A percentile compares a stretch with the other conserved stretches of the same genome.
These are phyloP conservation scores for Pteria penguin DNA, from an alignment of 2,888 invertebrate species.

Conservation along the genomic window DNA sequence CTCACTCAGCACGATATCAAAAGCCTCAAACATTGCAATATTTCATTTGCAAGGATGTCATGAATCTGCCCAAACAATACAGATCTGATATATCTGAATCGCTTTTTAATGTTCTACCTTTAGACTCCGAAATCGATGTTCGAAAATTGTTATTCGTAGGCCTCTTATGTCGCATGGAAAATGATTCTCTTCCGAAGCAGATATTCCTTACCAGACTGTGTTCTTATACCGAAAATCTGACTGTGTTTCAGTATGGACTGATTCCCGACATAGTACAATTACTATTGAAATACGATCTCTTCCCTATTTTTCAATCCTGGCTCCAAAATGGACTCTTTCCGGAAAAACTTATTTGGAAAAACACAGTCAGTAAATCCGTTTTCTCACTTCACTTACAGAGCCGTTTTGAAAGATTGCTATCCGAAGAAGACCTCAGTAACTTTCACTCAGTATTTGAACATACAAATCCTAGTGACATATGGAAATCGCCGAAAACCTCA, in stretches of 20 bases:
- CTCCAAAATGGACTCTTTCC: neutral
- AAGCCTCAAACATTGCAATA: neutral
- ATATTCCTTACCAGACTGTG: neutral
- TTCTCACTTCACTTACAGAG: neutral
- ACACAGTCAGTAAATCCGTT: neutral
- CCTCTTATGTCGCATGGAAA: constrained; percentile 1
- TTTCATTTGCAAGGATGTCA: neutral
- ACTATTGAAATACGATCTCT: neutral
- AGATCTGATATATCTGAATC: neutral
- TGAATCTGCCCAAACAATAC: neutral
- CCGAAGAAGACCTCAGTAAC: neutral
- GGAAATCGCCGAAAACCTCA: neutral
- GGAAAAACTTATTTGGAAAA: constrained; percentile 1
- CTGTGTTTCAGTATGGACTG: neutral
- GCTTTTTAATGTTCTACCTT: neutral
- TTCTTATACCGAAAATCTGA: neutral
- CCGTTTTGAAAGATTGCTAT: neutral
- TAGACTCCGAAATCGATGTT: constrained; percentile 1
- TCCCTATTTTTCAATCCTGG: neutral
- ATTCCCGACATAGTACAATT: neutral
- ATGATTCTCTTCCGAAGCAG: neutral
- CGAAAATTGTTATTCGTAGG: constrained; percentile 11
- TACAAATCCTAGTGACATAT: neutral
- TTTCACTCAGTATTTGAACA: neutral
- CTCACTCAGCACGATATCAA: neutral